phyloP scores from a whole-genome alignment of 2,113 vertebrate species.

The Lanius collurio region DNA sequence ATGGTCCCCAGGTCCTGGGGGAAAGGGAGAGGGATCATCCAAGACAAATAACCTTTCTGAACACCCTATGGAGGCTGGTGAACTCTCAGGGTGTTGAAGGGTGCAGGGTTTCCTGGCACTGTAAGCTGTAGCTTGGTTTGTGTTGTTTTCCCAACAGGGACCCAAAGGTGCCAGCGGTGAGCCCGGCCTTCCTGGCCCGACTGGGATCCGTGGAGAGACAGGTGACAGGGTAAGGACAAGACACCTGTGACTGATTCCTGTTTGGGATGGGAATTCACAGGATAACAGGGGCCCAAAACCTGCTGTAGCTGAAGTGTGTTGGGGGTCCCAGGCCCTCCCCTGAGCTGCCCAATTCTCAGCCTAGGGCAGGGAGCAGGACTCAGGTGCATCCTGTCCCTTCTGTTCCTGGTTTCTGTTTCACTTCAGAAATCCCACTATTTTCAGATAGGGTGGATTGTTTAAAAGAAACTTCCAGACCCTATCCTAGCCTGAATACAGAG shows the following conservation, averaged over 20 bases:
- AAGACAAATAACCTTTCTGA: neutral
- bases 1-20: neutral
- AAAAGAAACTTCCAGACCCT: neutral
- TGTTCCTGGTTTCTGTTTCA: neutral
- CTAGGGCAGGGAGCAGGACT: neutral
- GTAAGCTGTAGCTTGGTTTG: neutral
- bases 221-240: constrained; percentile 87
- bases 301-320: accelerated
- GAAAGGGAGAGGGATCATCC: neutral
- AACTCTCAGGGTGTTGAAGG: neutral
- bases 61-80: accelerated
- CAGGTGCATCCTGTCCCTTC: accelerated
- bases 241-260: neutral
- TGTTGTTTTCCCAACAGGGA: constrained; percentile 74
- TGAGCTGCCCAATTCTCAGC: accelerated
- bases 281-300: accelerated
- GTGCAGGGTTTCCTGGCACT: neutral
- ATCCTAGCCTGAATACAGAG: accelerated
- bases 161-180: constrained; percentile 86
- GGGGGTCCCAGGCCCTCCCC: neutral
- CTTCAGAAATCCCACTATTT: neutral
- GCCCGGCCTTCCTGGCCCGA: constrained; percentile 89
- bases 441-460: neutral
- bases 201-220: constrained; percentile 87
- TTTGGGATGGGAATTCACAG: neutral